A percentile compares a stretch with the other conserved stretches of the same genome.
Evolutionary conservation across 2,888 invertebrate genomes (phyloP).

Genomic region (Harpalus rufipes): DNA sequence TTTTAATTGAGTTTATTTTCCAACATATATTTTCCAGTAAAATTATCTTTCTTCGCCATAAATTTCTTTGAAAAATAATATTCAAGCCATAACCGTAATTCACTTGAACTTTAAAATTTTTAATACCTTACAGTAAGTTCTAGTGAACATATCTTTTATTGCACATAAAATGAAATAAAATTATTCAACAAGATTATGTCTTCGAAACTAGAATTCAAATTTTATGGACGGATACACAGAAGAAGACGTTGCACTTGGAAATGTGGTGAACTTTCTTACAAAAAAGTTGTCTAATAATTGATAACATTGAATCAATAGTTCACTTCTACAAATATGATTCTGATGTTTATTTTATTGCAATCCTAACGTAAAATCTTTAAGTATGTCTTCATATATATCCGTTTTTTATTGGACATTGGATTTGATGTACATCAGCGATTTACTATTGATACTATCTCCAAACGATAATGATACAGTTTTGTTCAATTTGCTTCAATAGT

Average conservation of each 20-base stretch:
- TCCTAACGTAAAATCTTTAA: no score
- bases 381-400: no score
- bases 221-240: conserved; percentile 43
- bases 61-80: conserved; percentile 29
- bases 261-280: background rate
- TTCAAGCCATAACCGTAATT: conserved; percentile 36
- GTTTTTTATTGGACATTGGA: no score
- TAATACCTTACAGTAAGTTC: conserved; percentile 40
- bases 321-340: no score
- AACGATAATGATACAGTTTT: no score
- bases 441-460: no score
- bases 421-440: no score
- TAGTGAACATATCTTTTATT: conserved; percentile 39
- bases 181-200: conserved; percentile 22
- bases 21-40: conserved; percentile 33
- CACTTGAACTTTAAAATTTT: conserved; percentile 36
- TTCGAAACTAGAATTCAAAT: conserved; percentile 34
- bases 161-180: conserved; percentile 37
- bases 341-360: no score
- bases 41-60: conserved; percentile 23
- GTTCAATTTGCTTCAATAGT: no score
- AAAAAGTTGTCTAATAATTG: no score
- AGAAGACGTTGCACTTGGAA: background rate
- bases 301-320: no score
- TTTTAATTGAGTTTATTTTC: conserved; percentile 28